Evolutionary conservation across 2,888 invertebrate species (phyloP).

Genomic region (Physocephala rufipes): DNA sequence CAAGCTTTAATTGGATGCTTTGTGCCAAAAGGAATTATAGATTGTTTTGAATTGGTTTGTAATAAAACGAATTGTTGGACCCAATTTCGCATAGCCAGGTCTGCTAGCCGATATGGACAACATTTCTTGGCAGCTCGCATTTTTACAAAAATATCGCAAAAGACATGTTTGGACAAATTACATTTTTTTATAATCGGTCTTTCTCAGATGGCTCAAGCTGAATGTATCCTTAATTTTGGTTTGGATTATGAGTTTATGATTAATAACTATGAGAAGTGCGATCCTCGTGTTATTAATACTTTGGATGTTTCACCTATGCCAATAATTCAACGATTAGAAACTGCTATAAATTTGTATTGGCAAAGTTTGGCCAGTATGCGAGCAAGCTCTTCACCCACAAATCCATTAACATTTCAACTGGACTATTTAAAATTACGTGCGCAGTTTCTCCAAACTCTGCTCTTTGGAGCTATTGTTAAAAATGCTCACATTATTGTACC

Average conservation of each 20-base stretch:
- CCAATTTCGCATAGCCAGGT: constrained; percentile 86
- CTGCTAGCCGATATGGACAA: constrained; percentile 86
- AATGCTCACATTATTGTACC: constrained; percentile 81
- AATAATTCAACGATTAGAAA: constrained; percentile 67
- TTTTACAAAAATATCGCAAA: constrained; percentile 71
- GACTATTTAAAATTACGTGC: constrained; percentile 81
- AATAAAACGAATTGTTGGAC: constrained; percentile 78
- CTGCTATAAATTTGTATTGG: constrained; percentile 72
- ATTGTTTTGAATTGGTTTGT: constrained; percentile 70
- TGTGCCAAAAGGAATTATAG: constrained; percentile 71
- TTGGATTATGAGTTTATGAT: constrained; percentile 67
- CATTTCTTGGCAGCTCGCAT: constrained; percentile 76
- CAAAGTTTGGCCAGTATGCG: constrained; percentile 71
- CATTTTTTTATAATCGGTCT: constrained; percentile 89
- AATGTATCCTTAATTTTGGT: constrained; percentile 71
- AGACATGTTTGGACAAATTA: constrained; percentile 85
- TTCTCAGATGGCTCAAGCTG: constrained; percentile 79
- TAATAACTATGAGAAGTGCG: constrained; percentile 57
- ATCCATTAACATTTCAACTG: constrained; percentile 72
- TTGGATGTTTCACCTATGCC: constrained; percentile 56
- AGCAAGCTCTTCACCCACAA: constrained; percentile 66
- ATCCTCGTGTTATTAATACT: constrained; percentile 50
- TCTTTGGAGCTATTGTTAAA: constrained; percentile 64
- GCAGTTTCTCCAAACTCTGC: constrained; percentile 74
- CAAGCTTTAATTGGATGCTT: constrained; percentile 80